Base-by-base conservation (phyloP, 2,797 vertebrate genomes). In the Nyctibius grandis region DNA sequence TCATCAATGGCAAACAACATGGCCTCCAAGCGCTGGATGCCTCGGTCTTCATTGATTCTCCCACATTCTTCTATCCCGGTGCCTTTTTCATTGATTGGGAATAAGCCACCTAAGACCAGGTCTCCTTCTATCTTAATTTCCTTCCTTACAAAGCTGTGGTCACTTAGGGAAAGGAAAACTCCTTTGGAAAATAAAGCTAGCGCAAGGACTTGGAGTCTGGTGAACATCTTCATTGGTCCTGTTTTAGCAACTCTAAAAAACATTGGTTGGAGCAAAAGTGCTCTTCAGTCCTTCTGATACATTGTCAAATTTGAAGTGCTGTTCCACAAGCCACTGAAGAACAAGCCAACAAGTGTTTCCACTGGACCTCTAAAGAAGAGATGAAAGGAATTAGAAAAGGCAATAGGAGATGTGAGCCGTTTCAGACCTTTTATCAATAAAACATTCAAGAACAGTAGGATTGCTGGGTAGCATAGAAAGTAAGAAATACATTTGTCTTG, bases 101-200 rank as follows among this genome's bases (percentile, higher is more conserved):
- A 99, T 61, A 99, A 97, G 21, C 99, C 99, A 28, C 99, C 99
- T 33, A 99, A 98, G 61, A 99, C 99, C 82, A 99, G 98, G 97
- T 99, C 99, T 63, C 99, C 99, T 95, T 99, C 99, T 57, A 99
- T 99, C 95, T 99, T 99, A 94, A 99, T 99, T 97, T 99, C 99
- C 70, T 98, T 98, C 89, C 99, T 99, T 88, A 99, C 96, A 96
- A 97, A 99, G 84, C 98, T 98, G 69, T 99, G 98, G 95, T 99
- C 99, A 57, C 98, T 98, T 48, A 98, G 74, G 60, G 98, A 98
- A 91, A 98, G 96, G 85, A 98, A 97, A 93, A 98, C 94, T 96
- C 98, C 98, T 97, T 98, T 98, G 82, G 98, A 99, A 95, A 99
- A 98, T 94, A 99, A 98, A 96, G 98, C 97, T 97, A 99, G 93